Base-by-base conservation (phyloP, 2,113 vertebrate genomes). In the Myocastor coypus region DNA sequence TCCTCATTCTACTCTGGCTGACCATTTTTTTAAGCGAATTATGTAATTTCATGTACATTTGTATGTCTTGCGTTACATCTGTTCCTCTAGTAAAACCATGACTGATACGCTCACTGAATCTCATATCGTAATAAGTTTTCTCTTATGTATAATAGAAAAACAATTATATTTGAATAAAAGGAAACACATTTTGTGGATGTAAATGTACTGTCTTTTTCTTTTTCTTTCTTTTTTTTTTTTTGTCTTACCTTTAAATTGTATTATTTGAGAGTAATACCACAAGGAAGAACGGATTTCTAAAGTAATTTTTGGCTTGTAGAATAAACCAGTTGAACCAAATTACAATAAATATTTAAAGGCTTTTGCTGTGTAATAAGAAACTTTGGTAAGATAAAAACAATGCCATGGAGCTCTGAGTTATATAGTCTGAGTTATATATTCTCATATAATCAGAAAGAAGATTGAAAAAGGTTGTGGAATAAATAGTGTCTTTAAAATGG, bases 91-190 rank as follows among this genome's bases (percentile, higher is more conserved):
- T 14, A 55, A 55, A 55, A 16, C 13, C 52, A 55, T 55, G 52
- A 55, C 52, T 14, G 14, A 55, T 55, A 14, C 52, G 32, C 9
- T 88, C 11, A 59, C 19, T n/a, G 37, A 17, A n/a, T 89, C 24
- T 68, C 5, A 5, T 80, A 87, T 30, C 1, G 52, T 64, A 83
- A 84, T 83, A 57, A 64, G 55, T n/a, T 59, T 50, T 78, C 93
- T 89, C 30, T 73, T 26, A 84, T 19, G 16, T 30, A 40, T 57
- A 64, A 7, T 32, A 91, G 0, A 91, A 10, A 0, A 80, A 69
- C 24, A 32, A 3, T 78, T 37, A 55, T 63, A 81, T 93, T 80
- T 78, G 71, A 93, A 34, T 92, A 32, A 92, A 85, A 81, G 34
- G 52, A 93, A 91, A 82, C 7, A 87, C 19, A 61, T 85, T 66